Percentiles rank a stretch among this genome's conserved stretches.
These are phyloP conservation scores for Sturnira hondurensis DNA, from an alignment of 2,113 vertebrate species.

Conservation along the genomic window DNA sequence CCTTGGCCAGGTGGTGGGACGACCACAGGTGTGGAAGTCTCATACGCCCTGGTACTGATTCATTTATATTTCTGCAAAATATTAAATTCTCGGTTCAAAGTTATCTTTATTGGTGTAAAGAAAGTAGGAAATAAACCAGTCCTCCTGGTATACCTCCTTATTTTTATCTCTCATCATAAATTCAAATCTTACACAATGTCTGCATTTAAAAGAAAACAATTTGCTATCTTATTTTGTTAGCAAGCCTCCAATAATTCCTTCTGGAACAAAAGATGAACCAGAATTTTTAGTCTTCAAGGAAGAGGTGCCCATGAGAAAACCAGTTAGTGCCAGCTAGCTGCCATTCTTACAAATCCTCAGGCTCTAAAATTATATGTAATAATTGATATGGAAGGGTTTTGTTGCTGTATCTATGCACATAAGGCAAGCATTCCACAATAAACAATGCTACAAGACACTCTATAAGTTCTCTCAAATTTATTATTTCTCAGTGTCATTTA, in stretches of 20 bases:
- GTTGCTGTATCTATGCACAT: background rate
- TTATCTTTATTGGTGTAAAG: background rate
- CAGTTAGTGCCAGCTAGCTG: background rate
- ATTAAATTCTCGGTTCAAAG: background rate
- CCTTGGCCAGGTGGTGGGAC: background rate
- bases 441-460: conserved; percentile 20
- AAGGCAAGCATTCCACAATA: conserved; percentile 35
- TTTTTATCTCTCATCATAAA: background rate
- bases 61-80: background rate
- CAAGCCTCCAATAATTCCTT: background rate
- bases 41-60: background rate
- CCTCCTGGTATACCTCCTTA: background rate
- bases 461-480: background rate
- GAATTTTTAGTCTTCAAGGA: background rate
- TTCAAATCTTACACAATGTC: background rate
- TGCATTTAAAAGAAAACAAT: background rate
- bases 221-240: background rate
- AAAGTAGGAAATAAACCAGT: background rate
- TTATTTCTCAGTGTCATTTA: conserved; percentile 42
- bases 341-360: background rate
- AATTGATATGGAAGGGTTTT: conserved; percentile 37
- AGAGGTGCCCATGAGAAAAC: background rate
- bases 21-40: background rate
- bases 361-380: conserved; percentile 38
- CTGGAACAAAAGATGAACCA: background rate